Evolutionary conservation across 1,140 invertebrate species (phyloP).

Genomic region (Aleiodes sp.): DNA sequence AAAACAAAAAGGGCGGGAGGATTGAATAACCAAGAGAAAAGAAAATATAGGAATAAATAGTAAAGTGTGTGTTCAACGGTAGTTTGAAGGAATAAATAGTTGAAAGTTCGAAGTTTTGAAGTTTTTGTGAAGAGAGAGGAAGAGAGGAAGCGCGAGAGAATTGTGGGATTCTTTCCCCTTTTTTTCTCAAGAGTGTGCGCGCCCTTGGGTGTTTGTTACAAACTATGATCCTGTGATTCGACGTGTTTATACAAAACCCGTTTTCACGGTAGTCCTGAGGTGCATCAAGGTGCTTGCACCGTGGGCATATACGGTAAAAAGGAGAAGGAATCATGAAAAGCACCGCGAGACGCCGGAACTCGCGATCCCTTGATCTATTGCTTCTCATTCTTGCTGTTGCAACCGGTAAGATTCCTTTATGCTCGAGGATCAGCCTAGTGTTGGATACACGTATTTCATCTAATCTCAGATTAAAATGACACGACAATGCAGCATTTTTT

Average conservation of each 20-base stretch:
- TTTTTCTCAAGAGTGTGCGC: not conserved
- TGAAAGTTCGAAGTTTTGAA: no score
- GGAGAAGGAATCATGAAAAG: constrained; percentile 37
- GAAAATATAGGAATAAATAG: no score
- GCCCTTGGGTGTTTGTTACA: not conserved
- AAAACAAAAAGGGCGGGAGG: no score
- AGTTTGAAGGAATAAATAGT: no score
- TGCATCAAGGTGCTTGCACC: not conserved
- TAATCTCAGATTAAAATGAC: constrained; percentile 12
- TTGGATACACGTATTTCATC: constrained; percentile 9
- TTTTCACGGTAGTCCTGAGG: not conserved
- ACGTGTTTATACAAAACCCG: constrained; percentile 14
- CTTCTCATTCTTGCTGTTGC: constrained; percentile 35
- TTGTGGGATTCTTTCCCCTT: no score
- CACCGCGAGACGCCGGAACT: constrained; percentile 38
- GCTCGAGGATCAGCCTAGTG: not conserved
- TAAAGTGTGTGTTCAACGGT: no score
- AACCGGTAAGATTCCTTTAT: constrained; percentile 35
- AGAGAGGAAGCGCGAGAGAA: no score
- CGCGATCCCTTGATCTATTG: constrained; percentile 27
- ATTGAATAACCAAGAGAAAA: no score
- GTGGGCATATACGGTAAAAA: not conserved
- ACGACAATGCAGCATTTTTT: not conserved
- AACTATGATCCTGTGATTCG: constrained; percentile 26
- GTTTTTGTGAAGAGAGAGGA: no score